These are phyloP conservation scores for Oreochromis grahami DNA, from an alignment of 2,797 vertebrate species.

Conservation along the genomic window DNA sequence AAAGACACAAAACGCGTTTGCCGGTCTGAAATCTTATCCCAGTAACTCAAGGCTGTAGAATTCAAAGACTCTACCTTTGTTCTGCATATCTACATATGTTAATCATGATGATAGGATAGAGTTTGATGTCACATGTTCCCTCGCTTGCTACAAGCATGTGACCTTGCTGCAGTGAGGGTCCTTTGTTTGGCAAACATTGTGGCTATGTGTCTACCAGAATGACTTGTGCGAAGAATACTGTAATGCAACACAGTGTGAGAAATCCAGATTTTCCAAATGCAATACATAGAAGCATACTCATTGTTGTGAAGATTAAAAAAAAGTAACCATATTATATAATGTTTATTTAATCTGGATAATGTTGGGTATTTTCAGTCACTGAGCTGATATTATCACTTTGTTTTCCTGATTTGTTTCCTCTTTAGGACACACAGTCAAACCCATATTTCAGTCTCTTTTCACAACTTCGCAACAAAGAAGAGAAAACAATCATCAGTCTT, in stretches of 20 bases:
- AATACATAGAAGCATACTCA: neutral
- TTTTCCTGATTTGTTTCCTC: neutral
- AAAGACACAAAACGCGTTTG: neutral
- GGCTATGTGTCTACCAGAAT: neutral
- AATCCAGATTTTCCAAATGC: neutral
- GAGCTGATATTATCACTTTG: neutral
- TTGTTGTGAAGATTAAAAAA: neutral
- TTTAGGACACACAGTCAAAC: neutral
- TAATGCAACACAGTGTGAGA: neutral
- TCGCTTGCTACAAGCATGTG: neutral
- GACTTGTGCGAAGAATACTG: neutral
- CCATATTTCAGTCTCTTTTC: neutral
- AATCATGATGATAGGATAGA: neutral
- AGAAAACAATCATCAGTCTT: neutral
- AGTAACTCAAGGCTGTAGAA: neutral
- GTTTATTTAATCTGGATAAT: neutral
- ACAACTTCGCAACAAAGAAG: neutral
- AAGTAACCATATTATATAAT: neutral
- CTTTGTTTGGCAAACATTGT: conserved; percentile 4
- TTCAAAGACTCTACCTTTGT: neutral
- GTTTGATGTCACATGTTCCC: conserved; percentile 2
- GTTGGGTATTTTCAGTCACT: neutral
- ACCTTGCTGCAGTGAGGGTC: conserved; percentile 4
- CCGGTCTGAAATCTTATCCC: neutral
- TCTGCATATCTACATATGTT: neutral